Percentiles rank a stretch among this genome's conserved stretches.
Evolutionary conservation across 2,888 invertebrate genomes (phyloP).

Genomic region (Panzeria rudis): DNA sequence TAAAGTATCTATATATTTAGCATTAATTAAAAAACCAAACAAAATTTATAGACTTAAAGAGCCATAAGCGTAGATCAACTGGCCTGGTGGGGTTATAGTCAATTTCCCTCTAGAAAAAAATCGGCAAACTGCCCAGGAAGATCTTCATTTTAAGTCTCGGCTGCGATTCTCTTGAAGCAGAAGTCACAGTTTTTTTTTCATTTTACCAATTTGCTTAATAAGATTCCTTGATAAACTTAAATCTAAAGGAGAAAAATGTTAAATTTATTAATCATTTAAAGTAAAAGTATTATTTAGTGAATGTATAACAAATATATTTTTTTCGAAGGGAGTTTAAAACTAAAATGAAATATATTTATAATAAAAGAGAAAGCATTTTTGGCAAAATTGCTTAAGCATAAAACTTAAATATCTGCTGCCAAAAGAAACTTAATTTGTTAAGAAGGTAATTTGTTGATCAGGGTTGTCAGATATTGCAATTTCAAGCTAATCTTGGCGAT

Average conservation of each 20-base stretch:
- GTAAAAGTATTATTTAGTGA: not conserved
- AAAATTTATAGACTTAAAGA: not conserved
- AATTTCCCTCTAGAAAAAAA: too few species aligned
- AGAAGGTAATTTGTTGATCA: not conserved
- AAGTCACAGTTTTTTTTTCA: not conserved
- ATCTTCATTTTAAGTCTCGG: too few species aligned
- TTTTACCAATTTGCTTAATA: not conserved
- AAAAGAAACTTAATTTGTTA: not conserved
- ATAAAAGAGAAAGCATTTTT: not conserved
- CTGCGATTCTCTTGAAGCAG: too few species aligned
- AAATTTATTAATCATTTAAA: not conserved
- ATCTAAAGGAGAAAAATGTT: not conserved
- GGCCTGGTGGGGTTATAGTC: not conserved
- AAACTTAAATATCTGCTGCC: not conserved
- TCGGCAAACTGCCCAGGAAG: too few species aligned
- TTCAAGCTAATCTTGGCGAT: too few species aligned
- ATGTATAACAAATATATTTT: not conserved
- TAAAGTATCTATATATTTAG: not conserved
- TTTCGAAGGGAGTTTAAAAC: not conserved
- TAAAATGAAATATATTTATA: not conserved
- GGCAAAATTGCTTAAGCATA: not conserved
- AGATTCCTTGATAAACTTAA: not conserved
- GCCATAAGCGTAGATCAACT: not conserved
- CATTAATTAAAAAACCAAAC: conserved; percentile 41
- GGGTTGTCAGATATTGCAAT: too few species aligned